Evolutionary conservation across 2,888 invertebrate genomes (phyloP).

Genomic region (Dryocosmus kuriphilus): DNA sequence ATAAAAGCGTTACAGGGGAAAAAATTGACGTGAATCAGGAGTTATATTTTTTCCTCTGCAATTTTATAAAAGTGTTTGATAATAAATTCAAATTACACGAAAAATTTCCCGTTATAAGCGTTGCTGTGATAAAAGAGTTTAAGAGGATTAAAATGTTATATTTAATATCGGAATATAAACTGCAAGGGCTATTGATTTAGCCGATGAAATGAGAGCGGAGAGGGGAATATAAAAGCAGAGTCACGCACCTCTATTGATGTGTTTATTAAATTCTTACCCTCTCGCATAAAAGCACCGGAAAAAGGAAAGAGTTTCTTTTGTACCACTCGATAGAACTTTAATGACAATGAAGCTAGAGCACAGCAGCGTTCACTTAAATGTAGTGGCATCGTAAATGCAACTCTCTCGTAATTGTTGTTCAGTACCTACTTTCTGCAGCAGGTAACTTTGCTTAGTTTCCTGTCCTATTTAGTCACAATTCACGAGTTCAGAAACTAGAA

Average conservation of each 20-base stretch:
- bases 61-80: background rate
- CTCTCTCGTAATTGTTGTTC: slow-evolving; percentile 35
- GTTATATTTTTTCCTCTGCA: background rate
- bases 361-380: slow-evolving; percentile 26
- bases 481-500: slow-evolving; percentile 8
- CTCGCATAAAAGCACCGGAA: slow-evolving; percentile 8
- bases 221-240: slow-evolving; percentile 16
- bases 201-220: slow-evolving; percentile 1
- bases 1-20: background rate
- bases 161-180: slow-evolving; percentile 6
- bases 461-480: slow-evolving; percentile 29
- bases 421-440: slow-evolving; percentile 26
- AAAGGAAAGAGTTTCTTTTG: slow-evolving; percentile 18
- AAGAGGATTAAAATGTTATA: slow-evolving; percentile 13
- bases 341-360: slow-evolving; percentile 27
- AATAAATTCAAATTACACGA: slow-evolving; percentile 1
- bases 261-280: slow-evolving; percentile 37
- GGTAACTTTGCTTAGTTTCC: slow-evolving; percentile 20
- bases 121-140: background rate
- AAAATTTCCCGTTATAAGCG: background rate
- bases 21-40: background rate
- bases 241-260: background rate
- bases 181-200: slow-evolving; percentile 9
- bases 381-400: slow-evolving; percentile 40
- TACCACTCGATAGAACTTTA: slow-evolving; percentile 35